Base-by-base conservation (phyloP, 2,888 invertebrate genomes). In the Choreutis nemorana region DNA sequence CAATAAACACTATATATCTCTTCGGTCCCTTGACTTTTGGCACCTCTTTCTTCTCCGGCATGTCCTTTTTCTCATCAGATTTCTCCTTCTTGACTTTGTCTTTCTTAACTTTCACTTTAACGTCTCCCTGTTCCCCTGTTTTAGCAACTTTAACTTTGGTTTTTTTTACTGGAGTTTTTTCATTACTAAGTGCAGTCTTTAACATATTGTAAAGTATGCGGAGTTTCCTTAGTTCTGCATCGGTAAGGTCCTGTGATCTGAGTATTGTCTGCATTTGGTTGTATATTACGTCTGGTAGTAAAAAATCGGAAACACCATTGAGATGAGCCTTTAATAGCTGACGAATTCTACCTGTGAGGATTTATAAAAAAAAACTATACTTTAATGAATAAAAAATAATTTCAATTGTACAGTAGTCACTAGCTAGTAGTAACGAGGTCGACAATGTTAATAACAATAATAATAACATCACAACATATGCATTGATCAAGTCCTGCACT, bases 1-100 rank as follows among this genome's bases (percentile, higher is more conserved):
- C 79, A 15, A 80, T 36, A 44, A 79, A 79, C 12, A 75, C 77
- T 2, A 79, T 67, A 58, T 78, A 79, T 63, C 79, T 53, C 35
- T 77, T 78, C 0, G 68, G 61, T 0, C 70, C 65, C 32, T 58
- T 65, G 1, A 44, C 40, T 40, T 59, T 59, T 26, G 48, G 40
- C 1, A 33, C 37, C 14, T 28, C 3, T 10, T 33, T 35, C 8
- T 29, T 40, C 43, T 22, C 45, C 38, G 4, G 15, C 10, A 25
- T 31, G 13, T 23, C 28, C 11, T 29, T 22, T 32, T 38, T 30
- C 10, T 20, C 30, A 4, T 38, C 41, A 8, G 40, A 45, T 9
- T 48, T 47, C 7, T 43, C 42, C 7, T 35, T 37, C 3, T 21
- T 23, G 8, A 16, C 32, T 2, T 31, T 23, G 14, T 33, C 36